Evolutionary conservation across 2,113 vertebrate species (phyloP).

Genomic region (Mastomys coucha): DNA sequence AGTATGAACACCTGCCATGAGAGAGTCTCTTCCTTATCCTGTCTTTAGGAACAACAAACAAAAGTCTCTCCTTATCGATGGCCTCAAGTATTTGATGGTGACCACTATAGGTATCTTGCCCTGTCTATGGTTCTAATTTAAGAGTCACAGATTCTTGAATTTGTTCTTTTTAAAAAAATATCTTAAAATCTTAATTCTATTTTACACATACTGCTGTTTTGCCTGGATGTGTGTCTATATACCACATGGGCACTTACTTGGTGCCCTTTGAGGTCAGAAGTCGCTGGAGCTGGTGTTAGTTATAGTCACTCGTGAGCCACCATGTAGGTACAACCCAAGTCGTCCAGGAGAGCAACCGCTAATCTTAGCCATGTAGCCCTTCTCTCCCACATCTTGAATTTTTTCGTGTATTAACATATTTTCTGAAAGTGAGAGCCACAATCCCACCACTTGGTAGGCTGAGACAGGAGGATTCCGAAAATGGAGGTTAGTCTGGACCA

Average conservation of each 20-base stretch:
- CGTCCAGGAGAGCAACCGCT: neutral
- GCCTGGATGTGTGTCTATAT: neutral
- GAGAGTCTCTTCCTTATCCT: neutral
- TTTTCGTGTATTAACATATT: neutral
- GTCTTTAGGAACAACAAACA: neutral
- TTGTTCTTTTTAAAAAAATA: no score
- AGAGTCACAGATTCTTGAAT: neutral
- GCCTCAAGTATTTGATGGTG: constrained; percentile 6
- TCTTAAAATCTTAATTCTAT: neutral
- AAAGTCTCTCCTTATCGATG: neutral
- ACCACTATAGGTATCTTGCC: neutral
- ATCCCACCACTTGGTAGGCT: neutral
- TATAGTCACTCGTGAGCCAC: neutral
- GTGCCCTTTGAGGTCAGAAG: no score
- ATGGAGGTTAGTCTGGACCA: neutral
- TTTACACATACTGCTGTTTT: neutral
- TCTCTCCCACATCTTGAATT: neutral
- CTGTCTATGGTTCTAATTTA: neutral
- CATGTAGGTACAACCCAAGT: neutral
- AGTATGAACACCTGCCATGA: neutral
- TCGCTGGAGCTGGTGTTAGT: neutral
- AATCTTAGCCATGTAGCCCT: neutral
- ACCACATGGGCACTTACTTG: neutral
- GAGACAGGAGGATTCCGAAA: neutral
- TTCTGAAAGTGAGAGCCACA: neutral